phyloP scores from a whole-genome alignment of 2,113 vertebrate genomes.

The Pycnonotus jocosus region DNA sequence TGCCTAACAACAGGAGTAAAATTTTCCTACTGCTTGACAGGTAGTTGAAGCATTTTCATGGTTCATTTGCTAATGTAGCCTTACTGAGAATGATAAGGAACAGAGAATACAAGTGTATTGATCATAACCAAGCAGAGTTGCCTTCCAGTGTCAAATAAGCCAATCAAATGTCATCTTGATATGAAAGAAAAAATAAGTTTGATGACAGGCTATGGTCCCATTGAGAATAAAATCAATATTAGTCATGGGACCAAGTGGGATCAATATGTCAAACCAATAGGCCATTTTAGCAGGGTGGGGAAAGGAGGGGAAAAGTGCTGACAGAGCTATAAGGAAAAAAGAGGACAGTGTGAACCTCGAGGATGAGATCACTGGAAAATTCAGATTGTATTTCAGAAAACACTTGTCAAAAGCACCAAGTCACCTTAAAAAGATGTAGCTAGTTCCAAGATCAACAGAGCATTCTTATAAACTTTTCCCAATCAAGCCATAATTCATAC shows the following conservation, averaged over 20 bases:
- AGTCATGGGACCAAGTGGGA: slow-evolving; percentile 70
- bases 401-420: neutral
- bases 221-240: slow-evolving; percentile 80
- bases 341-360: neutral
- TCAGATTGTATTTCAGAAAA: neutral
- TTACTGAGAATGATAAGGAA: slow-evolving; percentile 37
- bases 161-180: slow-evolving; percentile 70
- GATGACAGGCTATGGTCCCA: slow-evolving; percentile 64
- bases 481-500: neutral
- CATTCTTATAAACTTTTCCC: neutral
- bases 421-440: neutral
- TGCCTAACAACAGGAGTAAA: neutral
- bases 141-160: slow-evolving; percentile 65
- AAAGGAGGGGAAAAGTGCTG: slow-evolving; percentile 34
- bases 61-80: slow-evolving; percentile 46
- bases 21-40: slow-evolving; percentile 36
- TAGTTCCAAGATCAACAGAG: neutral
- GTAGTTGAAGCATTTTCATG: slow-evolving; percentile 45
- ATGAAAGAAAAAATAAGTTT: slow-evolving; percentile 72
- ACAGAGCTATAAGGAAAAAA: neutral
- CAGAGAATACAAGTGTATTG: slow-evolving; percentile 73
- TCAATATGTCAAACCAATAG: slow-evolving; percentile 70
- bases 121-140: slow-evolving; percentile 63
- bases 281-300: slow-evolving; percentile 11
- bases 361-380: slow-evolving; percentile 9